Conservation (phyloP, 2,797 vertebrate genomes). For the Mormyrus proboscirostris region DNA sequence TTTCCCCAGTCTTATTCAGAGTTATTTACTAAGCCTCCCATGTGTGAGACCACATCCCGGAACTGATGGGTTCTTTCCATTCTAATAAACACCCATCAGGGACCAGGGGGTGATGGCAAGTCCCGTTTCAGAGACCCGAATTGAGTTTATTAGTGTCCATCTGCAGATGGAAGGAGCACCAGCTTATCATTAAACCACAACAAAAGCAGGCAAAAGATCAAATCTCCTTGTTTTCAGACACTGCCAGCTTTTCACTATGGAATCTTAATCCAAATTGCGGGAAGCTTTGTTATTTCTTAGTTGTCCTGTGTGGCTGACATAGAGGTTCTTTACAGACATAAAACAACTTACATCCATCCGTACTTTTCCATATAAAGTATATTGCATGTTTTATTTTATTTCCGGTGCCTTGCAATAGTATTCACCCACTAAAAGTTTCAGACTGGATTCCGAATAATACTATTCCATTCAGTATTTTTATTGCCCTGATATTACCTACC, state of each 20-base stretch:
- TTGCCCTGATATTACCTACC: neutral
- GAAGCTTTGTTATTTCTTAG: neutral
- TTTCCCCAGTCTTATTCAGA: constrained; percentile 6
- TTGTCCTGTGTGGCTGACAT: neutral
- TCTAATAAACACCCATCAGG: constrained; percentile 16
- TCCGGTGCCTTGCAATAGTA: neutral
- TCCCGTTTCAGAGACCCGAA: neutral
- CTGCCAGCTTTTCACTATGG: neutral
- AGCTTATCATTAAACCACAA: neutral
- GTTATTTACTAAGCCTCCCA: constrained; percentile 15
- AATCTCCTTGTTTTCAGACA: neutral
- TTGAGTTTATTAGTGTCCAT: constrained; percentile 5
- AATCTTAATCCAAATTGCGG: neutral
- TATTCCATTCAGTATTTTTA: neutral
- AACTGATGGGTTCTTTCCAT: constrained; percentile 15
- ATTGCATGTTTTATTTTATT: neutral
- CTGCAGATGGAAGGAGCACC: neutral
- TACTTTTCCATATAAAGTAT: neutral
- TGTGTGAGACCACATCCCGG: constrained; percentile 1
- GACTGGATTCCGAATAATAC: neutral
- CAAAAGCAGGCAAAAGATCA: neutral
- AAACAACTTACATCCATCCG: neutral
- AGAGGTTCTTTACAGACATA: neutral
- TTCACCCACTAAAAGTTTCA: neutral
- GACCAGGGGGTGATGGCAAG: neutral